A percentile compares a stretch with the other conserved stretches of the same genome.
Conservation (phyloP, 2,797 vertebrate species). For the Myotis pilosus region DNA sequence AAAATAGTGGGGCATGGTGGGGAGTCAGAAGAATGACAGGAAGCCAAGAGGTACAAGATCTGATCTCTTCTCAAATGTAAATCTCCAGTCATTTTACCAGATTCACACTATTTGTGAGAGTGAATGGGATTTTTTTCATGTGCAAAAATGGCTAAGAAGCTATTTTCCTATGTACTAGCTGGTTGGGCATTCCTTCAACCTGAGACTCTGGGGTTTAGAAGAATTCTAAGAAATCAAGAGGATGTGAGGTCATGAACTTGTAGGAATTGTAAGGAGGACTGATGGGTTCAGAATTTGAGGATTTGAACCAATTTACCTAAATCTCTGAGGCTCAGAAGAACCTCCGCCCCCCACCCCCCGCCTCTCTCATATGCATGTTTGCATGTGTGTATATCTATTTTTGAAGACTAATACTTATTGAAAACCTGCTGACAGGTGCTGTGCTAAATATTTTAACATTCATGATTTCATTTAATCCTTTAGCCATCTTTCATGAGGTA, state of each 20-base stretch:
- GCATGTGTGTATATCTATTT: not conserved
- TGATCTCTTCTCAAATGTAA: not conserved
- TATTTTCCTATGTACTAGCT: not conserved
- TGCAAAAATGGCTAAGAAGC: not conserved
- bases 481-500: not conserved
- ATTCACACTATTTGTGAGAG: not conserved
- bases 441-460: slow-evolving; percentile 11
- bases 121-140: not conserved
- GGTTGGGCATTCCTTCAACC: not conserved
- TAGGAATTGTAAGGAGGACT: not conserved
- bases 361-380: not conserved
- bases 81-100: not conserved
- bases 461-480: slow-evolving; percentile 8
- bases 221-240: not conserved
- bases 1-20: not conserved
- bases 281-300: not conserved
- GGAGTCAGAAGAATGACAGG: not conserved
- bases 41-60: not conserved
- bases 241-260: not conserved
- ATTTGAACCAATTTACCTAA: slow-evolving; percentile 19
- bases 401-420: not conserved
- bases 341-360: no score
- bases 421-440: not conserved
- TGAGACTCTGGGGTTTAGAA: not conserved
- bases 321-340: not conserved